Percentiles rank a stretch among this genome's conserved stretches.
These are phyloP conservation scores for Papilio elwesi DNA, from an alignment of 2,888 invertebrate genomes.

Conservation along the genomic window DNA sequence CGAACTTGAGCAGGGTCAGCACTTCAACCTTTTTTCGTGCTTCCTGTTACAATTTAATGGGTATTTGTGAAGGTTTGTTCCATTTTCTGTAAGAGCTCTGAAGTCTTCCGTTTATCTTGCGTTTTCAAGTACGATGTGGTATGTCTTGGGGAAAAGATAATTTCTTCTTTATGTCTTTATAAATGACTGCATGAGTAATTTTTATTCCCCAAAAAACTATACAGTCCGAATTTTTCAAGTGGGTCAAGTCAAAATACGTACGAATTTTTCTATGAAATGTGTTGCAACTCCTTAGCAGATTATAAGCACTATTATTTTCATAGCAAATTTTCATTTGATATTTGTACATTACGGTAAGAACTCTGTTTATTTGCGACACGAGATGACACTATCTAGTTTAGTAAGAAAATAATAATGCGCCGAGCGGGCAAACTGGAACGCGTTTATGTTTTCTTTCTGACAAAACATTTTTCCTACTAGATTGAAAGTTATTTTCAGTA, in stretches of 20 bases:
- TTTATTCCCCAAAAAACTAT: too few relatives aligned
- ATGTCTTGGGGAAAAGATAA: background rate
- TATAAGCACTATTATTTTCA: background rate
- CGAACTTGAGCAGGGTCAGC: slow-evolving; percentile 1
- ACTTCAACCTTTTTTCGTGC: slow-evolving; percentile 14
- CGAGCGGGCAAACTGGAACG: background rate
- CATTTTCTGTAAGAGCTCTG: slow-evolving; percentile 7
- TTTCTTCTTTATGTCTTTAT: background rate
- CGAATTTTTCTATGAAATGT: too few relatives aligned
- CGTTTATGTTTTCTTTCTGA: slow-evolving; percentile 18
- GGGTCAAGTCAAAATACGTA: too few relatives aligned
- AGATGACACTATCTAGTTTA: slow-evolving; percentile 13
- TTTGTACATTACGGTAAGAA: background rate
- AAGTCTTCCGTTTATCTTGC: background rate
- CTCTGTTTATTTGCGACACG: slow-evolving; percentile 7
- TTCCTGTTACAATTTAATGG: slow-evolving; percentile 17
- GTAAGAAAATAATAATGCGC: slow-evolving; percentile 22
- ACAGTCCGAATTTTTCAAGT: too few relatives aligned
- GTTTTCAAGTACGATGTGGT: background rate
- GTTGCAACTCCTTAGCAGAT: too few relatives aligned
- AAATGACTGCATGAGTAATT: too few relatives aligned
- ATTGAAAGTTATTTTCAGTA: slow-evolving; percentile 18
- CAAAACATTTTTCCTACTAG: slow-evolving; percentile 15
- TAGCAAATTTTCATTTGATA: background rate
- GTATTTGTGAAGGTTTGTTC: slow-evolving; percentile 22